Evolutionary conservation across 2,888 invertebrate species (phyloP).

Genomic region (Scaptomyza caliginosa): DNA sequence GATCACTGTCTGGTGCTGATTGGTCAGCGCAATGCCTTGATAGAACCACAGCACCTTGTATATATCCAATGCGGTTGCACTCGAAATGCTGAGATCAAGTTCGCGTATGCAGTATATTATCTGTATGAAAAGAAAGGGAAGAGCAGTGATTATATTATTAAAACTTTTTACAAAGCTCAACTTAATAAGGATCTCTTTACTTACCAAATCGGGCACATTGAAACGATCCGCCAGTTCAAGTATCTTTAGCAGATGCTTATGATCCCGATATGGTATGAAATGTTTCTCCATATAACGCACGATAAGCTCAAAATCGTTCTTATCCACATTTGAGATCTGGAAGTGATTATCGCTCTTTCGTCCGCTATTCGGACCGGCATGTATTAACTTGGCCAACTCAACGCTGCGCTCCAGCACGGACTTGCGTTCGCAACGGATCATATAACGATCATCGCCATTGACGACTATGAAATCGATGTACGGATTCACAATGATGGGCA

Average conservation of each 20-base stretch:
- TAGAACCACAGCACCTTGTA: slow-evolving; percentile 84
- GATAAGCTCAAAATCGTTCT: slow-evolving; percentile 82
- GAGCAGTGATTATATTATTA: neutral
- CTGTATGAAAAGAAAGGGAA: slow-evolving; percentile 30
- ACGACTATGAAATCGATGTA: slow-evolving; percentile 84
- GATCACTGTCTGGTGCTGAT: slow-evolving; percentile 79
- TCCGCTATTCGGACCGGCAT: slow-evolving; percentile 83
- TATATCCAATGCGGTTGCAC: slow-evolving; percentile 83
- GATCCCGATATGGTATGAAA: slow-evolving; percentile 83
- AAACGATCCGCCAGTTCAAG: slow-evolving; percentile 83
- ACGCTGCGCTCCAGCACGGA: slow-evolving; percentile 83
- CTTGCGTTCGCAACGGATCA: slow-evolving; percentile 83
- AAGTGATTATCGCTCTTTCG: slow-evolving; percentile 84
- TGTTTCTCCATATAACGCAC: slow-evolving; percentile 84
- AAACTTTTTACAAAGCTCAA: no score
- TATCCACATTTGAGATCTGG: slow-evolving; percentile 83
- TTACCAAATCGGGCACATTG: slow-evolving; percentile 84
- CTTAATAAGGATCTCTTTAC: slow-evolving; percentile 19
- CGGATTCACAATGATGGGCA: slow-evolving; percentile 81
- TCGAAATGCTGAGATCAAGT: slow-evolving; percentile 83
- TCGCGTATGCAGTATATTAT: slow-evolving; percentile 83
- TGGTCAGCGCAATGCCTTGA: slow-evolving; percentile 81
- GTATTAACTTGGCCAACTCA: slow-evolving; percentile 83
- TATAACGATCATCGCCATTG: slow-evolving; percentile 83
- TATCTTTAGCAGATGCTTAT: slow-evolving; percentile 83